phyloP scores from a whole-genome alignment of 2,888 invertebrate species.

The Xanthia togata region DNA sequence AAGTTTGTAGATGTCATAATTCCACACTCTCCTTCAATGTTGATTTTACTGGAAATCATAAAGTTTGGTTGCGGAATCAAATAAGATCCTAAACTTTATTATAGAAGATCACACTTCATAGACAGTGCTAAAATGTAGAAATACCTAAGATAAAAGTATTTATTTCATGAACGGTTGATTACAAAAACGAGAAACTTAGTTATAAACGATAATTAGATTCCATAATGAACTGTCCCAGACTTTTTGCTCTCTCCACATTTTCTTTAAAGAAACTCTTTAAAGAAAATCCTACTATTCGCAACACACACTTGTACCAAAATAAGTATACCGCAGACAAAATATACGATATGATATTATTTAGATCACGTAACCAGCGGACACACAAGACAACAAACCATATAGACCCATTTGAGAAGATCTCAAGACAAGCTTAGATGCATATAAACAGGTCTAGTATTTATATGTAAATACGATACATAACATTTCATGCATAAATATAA shows the following conservation, averaged over 20 bases:
- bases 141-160: not conserved
- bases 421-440: conserved; percentile 22
- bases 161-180: not conserved
- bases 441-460: conserved; percentile 23
- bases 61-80: conserved; percentile 19
- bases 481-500: conserved; percentile 51
- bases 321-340: not conserved
- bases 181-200: not conserved
- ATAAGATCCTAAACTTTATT: not conserved
- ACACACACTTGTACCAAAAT: not conserved
- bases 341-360: conserved; percentile 1
- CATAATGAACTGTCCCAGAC: conserved; percentile 7
- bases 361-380: conserved; percentile 12
- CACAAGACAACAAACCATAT: conserved; percentile 11
- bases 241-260: not conserved
- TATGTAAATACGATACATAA: conserved; percentile 44
- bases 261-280: no score
- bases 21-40: conserved; percentile 7
- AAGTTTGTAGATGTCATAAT: conserved; percentile 42
- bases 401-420: conserved; percentile 22
- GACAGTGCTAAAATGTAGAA: not conserved
- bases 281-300: not conserved
- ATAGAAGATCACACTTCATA: not conserved
- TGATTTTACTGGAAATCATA: conserved; percentile 28
- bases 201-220: conserved; percentile 1